Conservation (phyloP, 2,113 vertebrate species). For the Poeciliopsis occidentalis region DNA sequence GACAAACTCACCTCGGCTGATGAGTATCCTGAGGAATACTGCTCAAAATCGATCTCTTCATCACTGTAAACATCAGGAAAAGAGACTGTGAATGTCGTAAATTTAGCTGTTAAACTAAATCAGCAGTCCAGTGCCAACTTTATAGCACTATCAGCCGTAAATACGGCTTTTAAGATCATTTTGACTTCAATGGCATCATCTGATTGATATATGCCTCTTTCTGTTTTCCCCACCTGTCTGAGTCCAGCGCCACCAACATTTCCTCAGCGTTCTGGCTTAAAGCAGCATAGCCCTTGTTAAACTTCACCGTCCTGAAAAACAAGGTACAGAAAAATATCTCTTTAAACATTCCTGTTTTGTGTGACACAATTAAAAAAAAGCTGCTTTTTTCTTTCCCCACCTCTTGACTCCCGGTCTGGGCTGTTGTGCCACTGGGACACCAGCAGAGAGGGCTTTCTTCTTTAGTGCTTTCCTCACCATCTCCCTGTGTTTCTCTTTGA, state of each 20-base stretch:
- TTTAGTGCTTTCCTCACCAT: conserved; percentile 87
- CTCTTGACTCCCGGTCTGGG: conserved; percentile 82
- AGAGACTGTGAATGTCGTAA: conserved; percentile 7
- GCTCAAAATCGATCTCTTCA: conserved; percentile 88
- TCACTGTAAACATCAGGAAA: conserved; percentile 81
- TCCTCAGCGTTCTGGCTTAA: conserved; percentile 92
- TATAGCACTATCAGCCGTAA: not conserved
- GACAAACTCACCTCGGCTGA: conserved; percentile 91
- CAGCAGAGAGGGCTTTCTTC: conserved; percentile 87
- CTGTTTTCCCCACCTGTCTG: conserved; percentile 86
- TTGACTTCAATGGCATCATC: too few relatives aligned
- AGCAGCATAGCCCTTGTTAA: conserved; percentile 91
- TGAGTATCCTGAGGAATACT: conserved; percentile 96
- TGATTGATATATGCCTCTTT: not conserved
- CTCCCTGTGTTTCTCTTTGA: conserved; percentile 88
- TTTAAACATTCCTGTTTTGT: not conserved
- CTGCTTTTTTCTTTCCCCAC: conserved; percentile 66
- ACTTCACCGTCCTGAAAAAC: conserved; percentile 83
- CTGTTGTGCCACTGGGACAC: conserved; percentile 72
- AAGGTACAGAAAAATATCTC: not conserved
- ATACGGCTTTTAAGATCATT: too few relatives aligned
- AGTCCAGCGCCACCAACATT: conserved; percentile 87
- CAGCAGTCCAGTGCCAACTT: not conserved
- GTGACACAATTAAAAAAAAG: not conserved
- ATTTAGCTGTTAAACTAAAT: not conserved